Conservation (phyloP, 2,113 vertebrate genomes). For the Emydura subglobosa region DNA sequence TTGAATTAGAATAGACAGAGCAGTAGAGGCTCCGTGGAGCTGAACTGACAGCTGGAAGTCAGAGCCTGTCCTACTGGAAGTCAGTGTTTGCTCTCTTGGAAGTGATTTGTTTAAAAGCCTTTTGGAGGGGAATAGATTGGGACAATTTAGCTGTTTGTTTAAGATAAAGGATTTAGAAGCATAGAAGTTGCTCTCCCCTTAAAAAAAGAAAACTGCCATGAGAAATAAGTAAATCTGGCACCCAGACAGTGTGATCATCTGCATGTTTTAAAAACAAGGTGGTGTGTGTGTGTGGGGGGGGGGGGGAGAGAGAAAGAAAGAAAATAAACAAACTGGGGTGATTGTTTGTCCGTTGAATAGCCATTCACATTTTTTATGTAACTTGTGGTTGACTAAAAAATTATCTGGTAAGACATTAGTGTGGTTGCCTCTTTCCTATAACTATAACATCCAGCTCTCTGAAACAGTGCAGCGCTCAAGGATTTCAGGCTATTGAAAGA, state of each 20-base stretch:
- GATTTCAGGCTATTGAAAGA: neutral
- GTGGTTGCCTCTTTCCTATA: neutral
- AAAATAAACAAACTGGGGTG: neutral
- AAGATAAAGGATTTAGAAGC: neutral
- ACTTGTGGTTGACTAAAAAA: neutral
- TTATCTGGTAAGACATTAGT: neutral
- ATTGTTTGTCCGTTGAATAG: neutral
- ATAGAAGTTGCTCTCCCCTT: neutral
- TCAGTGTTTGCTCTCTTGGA: neutral
- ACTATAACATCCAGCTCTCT: neutral
- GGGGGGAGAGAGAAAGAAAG: too few relatives aligned
- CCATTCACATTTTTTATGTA: neutral
- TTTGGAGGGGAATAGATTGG: neutral
- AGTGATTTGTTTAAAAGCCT: neutral
- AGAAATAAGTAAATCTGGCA: neutral
- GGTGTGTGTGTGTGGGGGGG: neutral
- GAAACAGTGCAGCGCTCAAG: neutral
- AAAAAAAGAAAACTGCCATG: neutral
- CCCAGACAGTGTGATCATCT: neutral
- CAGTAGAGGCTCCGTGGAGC: neutral
- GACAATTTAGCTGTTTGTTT: neutral
- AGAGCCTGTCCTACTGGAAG: neutral
- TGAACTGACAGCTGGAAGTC: neutral
- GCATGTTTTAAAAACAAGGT: neutral
- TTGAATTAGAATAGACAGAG: neutral